phyloP scores from a whole-genome alignment of 2,888 invertebrate genomes.

The Melinaea menophilus region DNA sequence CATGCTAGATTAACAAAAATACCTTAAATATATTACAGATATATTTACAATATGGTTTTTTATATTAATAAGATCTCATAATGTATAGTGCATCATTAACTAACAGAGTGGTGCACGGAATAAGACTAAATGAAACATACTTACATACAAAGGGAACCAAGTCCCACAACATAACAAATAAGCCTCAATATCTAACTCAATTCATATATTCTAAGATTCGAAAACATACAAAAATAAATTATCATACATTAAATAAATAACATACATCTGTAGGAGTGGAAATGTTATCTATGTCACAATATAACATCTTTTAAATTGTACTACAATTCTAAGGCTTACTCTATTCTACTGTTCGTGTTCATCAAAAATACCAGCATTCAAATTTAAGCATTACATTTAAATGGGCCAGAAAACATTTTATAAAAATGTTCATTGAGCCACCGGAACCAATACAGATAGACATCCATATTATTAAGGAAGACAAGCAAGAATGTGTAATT shows the following conservation, averaged over 20 bases:
- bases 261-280: constrained; percentile 12
- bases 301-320: neutral
- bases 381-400: constrained; percentile 9
- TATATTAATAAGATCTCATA: constrained; percentile 3
- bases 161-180: constrained; percentile 5
- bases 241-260: constrained; percentile 30
- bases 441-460: neutral
- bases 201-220: constrained; percentile 18
- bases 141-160: neutral
- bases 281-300: constrained; percentile 9
- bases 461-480: constrained; percentile 7
- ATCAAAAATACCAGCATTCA: neutral
- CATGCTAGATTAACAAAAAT: constrained; percentile 21
- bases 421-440: constrained; percentile 10
- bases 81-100: constrained; percentile 4
- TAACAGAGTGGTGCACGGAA: constrained; percentile 4
- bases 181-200: constrained; percentile 12
- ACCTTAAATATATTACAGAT: constrained; percentile 9
- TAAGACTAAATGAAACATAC: constrained; percentile 3
- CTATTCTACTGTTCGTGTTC: neutral
- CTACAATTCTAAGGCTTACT: neutral
- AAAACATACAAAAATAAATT: constrained; percentile 33
- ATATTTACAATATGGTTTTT: constrained; percentile 17
- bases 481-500: constrained; percentile 10
- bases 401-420: constrained; percentile 16